Evolutionary conservation across 1,140 invertebrate species (phyloP).

Genomic region (Conus betulinus): DNA sequence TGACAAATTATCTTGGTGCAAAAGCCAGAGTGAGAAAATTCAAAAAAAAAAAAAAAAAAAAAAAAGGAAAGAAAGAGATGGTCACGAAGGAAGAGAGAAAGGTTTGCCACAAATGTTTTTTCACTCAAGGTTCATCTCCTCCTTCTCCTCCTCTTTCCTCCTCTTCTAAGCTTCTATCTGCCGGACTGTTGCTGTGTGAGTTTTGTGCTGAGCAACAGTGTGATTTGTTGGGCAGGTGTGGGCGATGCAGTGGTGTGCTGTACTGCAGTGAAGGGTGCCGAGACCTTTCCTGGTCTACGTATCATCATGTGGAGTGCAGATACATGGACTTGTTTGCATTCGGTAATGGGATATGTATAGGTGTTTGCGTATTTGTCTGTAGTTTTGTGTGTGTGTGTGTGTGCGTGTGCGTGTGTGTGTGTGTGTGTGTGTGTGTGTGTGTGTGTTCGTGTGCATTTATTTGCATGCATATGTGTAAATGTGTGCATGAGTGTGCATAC

Average conservation of each 20-base stretch:
- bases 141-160: no score
- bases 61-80: no score
- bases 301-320: constrained; percentile 88
- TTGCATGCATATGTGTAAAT: background rate
- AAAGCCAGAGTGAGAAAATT: no score
- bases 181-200: no score
- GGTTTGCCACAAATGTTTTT: no score
- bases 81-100: no score
- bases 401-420: background rate
- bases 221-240: constrained; percentile 52
- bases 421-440: background rate
- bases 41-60: no score
- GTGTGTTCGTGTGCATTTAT: background rate
- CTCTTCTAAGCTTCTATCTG: no score
- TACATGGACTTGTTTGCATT: constrained; percentile 80
- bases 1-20: no score
- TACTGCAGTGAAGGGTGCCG: constrained; percentile 86
- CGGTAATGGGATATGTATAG: constrained; percentile 48
- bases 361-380: background rate
- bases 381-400: background rate
- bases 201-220: no score
- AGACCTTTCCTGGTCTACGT: constrained; percentile 81
- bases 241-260: constrained; percentile 79
- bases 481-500: no score
- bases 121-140: no score